Base-by-base conservation (phyloP, 2,888 invertebrate species). In the Germaria angustata region DNA sequence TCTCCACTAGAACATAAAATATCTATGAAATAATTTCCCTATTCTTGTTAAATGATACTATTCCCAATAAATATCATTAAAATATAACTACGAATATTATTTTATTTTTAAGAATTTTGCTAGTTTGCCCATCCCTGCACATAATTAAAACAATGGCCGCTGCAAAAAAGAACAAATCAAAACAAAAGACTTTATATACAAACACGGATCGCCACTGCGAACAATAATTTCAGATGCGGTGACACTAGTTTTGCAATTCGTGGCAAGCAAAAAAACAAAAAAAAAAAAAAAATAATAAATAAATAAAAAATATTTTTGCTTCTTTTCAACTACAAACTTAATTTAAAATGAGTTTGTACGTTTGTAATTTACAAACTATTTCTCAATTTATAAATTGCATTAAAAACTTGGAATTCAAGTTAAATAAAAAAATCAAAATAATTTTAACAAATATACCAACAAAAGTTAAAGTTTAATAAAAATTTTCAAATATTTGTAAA, bases 121-220 rank as follows among this genome's bases (percentile, higher is more conserved):
- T n/a, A n/a, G n/a, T 13, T 51, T 34, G 9, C 2, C 34, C 57
- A 71, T 11, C 34, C 13, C 34, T 46, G 69, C 13, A 15, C 1
- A 6, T 32, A 22, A 69, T 34, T 59, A 49, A 63, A 57, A 65
- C 15, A 49, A 49, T 32, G 9, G 11, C 11, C 22, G 0, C 2
- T n/a, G n/a, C n/a, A n/a, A n/a, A n/a, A n/a, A n/a, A n/a, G n/a
- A n/a, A n/a, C n/a, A n/a, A n/a, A 34, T 57, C 28, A 34, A 63
- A 79, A 69, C 68, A 75, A 75, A 80, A 75, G 80, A 75, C 55
- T 75, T 69, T 63, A 75, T 63, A 49, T 34, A 69, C 46, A 75
- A 53, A 44, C 39, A 22, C 24, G 11, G 8, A 15, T 61, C 32
- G 24, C 15, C 11, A 24, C 17, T 39, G 28, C 5, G 41, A 53